Evolutionary conservation across 2,888 invertebrate species (phyloP).

Genomic region (Drosophila meridiana): DNA sequence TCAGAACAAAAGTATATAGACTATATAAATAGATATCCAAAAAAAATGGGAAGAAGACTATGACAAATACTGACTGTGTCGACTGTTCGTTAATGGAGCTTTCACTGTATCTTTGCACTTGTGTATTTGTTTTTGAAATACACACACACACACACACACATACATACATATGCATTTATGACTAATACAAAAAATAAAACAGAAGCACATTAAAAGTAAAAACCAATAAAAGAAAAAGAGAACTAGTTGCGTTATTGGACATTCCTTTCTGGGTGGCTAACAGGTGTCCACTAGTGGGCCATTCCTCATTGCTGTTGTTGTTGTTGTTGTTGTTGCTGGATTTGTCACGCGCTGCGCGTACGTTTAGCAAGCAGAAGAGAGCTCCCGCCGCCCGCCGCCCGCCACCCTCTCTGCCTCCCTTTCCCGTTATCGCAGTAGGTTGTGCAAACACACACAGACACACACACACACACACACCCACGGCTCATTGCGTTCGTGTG

Average conservation of each 20-base stretch:
- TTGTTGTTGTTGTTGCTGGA: conserved; percentile 16
- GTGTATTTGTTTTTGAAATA: not conserved
- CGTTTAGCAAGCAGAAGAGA: conserved; percentile 34
- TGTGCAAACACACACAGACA: conserved; percentile 45
- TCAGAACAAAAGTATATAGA: not conserved
- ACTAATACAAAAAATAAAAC: conserved; percentile 13
- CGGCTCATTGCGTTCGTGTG: not conserved
- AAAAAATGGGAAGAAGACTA: too few relatives aligned
- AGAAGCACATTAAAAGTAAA: not conserved
- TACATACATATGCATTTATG: conserved; percentile 18
- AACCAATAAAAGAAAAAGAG: not conserved
- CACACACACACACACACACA: not conserved
- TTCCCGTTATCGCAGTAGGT: conserved; percentile 51
- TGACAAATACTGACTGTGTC: not conserved
- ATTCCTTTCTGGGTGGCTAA: conserved; percentile 43
- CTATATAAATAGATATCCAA: not conserved
- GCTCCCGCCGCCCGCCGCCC: conserved; percentile 2
- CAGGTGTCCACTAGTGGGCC: conserved; percentile 48
- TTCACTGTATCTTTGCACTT: conserved; percentile 7
- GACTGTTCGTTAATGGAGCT: not conserved
- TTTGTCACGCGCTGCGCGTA: conserved; percentile 56
- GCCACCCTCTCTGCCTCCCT: not conserved
- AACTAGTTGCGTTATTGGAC: conserved; percentile 32
- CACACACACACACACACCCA: conserved; percentile 15
- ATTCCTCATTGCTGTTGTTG: conserved; percentile 17